Evolutionary conservation across 2,888 invertebrate species (phyloP).

Genomic region (Coleophora flavipennella): DNA sequence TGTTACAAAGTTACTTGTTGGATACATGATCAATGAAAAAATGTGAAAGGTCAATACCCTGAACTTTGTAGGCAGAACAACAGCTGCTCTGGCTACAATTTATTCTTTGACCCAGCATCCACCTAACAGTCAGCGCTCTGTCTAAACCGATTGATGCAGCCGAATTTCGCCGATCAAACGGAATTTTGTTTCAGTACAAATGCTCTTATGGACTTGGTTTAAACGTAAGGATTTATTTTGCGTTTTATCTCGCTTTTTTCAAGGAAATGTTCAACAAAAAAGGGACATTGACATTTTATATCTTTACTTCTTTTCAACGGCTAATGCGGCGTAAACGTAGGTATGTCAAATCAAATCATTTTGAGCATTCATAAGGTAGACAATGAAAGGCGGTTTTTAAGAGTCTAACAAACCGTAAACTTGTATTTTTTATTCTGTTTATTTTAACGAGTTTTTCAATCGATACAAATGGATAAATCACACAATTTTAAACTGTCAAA

Average conservation of each 20-base stretch:
- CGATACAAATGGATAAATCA: no score
- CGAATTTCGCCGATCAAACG: conserved; percentile 34
- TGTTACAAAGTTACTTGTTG: no score
- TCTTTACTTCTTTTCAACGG: no score
- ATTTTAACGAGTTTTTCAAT: no score
- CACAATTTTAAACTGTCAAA: no score
- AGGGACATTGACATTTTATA: background rate
- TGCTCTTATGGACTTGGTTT: conserved; percentile 1
- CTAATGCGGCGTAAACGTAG: no score
- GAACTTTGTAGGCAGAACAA: background rate
- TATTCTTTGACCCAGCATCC: conserved; percentile 31
- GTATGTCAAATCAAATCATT: no score
- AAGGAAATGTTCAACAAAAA: background rate
- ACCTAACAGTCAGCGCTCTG: conserved; percentile 35
- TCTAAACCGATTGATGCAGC: conserved; percentile 54
- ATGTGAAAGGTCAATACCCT: background rate
- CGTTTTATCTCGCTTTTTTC: background rate
- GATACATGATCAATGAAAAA: no score
- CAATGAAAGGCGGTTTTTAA: no score
- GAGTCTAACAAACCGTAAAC: no score
- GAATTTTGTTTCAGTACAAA: conserved; percentile 31
- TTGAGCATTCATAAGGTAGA: no score
- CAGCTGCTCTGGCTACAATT: background rate
- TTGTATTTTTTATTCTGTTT: no score
- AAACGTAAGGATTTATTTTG: conserved; percentile 2